Evolutionary conservation across 37 sponge, comb jelly and placozoan genomes (phyloP), one percentile per base, ranked within the genome.

Genomic region (Lycopodina hypogea): DNA sequence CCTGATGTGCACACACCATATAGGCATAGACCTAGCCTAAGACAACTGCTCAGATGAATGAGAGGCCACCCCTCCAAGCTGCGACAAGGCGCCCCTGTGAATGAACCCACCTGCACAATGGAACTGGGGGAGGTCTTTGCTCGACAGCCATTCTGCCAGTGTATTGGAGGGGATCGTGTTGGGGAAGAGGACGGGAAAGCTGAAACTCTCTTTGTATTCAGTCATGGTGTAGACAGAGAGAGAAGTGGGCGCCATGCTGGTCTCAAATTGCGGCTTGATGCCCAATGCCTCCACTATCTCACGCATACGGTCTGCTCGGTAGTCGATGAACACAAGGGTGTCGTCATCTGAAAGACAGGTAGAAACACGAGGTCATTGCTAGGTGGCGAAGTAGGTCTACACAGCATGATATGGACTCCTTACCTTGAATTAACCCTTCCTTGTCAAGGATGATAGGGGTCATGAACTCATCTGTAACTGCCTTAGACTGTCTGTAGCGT

Each of bases 241-340:
- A 76, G 76, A 52, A 39, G 72, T 64, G 26, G 83, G 93, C 63
- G 73, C 71, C 36, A 55, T 55, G 24, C 63, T 79, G 1, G 90
- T 92, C 18, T 89, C 89, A 85, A 97, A 97, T 74, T 97, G 97
- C 1, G 89, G 94, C 69, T 92, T 90, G 30, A 94, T 81, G 0
- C 97, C 97, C 60, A 97, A 61, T 12, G 97, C 97, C 57, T 97
- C 97, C 40, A 77, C 86, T 29, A 97, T 97, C 78, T 97, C 93
- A n/a, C 97, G 62, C 95, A 94, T 94, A 2, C 97, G 79, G 62
- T 97, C 97, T 39, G 97, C 83, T 64, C 97, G 65, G 82, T 90
- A 97, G 79, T 97, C 90, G 48, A 97, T 86, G 82, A 97, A 97
- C 58, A 97, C 4, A 63, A 97, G 71, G 0, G 90, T 94, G 83